Percentiles rank a stretch among this genome's conserved stretches.
Evolutionary conservation across 2,797 vertebrate genomes (phyloP).

Genomic region (Chaetodon trifasciatus): DNA sequence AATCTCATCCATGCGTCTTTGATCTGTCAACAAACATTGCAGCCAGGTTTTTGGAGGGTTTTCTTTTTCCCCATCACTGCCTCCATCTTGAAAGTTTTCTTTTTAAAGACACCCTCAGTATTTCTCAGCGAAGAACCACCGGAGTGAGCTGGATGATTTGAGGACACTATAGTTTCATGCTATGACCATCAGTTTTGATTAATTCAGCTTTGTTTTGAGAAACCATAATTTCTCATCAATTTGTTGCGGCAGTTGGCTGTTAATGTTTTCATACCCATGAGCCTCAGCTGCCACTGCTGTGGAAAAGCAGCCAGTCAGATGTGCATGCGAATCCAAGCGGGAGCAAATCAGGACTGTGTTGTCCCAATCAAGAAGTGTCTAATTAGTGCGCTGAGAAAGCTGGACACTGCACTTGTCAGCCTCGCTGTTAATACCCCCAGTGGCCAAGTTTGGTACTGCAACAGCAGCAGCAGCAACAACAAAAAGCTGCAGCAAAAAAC

Average conservation of each 20-base stretch:
- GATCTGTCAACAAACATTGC: not conserved
- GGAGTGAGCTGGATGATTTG: not conserved
- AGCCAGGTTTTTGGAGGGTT: not conserved
- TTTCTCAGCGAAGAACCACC: too few species aligned
- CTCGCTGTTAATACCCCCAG: not conserved
- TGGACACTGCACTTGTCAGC: not conserved
- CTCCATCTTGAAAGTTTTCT: too few species aligned
- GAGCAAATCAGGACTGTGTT: not conserved
- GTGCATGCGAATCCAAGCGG: not conserved
- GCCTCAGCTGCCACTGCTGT: not conserved
- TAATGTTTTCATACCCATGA: not conserved
- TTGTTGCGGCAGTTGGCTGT: too few species aligned
- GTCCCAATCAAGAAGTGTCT: not conserved
- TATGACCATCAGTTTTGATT: not conserved
- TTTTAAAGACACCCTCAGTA: too few species aligned
- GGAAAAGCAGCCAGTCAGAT: not conserved
- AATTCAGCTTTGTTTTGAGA: not conserved
- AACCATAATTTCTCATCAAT: too few species aligned
- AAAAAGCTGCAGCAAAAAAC: too few species aligned
- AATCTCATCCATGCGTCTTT: not conserved
- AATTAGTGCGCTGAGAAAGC: too few species aligned
- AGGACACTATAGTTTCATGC: not conserved
- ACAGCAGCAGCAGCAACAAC: too few species aligned
- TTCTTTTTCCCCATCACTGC: too few species aligned
- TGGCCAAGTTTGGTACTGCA: slow-evolving; percentile 3